Conservation (phyloP, 2,113 vertebrate species). For the Heliornis fulica region DNA sequence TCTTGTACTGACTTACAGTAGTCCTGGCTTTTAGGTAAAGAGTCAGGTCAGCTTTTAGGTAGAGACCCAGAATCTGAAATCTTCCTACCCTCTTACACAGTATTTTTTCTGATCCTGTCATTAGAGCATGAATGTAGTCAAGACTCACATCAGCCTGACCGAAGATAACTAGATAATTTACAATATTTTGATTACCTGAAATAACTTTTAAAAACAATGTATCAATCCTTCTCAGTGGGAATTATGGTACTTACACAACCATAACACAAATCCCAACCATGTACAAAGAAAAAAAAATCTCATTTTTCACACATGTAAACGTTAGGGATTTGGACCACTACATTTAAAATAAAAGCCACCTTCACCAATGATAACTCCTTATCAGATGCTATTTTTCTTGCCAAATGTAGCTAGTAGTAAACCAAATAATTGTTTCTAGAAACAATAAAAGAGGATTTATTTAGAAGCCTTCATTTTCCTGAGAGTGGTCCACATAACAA, state of each 20-base stretch:
- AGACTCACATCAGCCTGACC: background rate
- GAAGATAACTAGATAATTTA: background rate
- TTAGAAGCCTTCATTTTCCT: background rate
- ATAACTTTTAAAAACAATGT: background rate
- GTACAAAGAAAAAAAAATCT: too few species aligned
- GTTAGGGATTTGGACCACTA: background rate
- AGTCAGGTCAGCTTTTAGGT: background rate
- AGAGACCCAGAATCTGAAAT: background rate
- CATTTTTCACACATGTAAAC: background rate
- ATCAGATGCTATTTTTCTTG: background rate
- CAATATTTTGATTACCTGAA: background rate
- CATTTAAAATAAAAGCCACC: background rate
- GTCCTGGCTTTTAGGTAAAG: background rate
- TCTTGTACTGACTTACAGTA: background rate
- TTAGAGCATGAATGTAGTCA: background rate
- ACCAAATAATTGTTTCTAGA: background rate
- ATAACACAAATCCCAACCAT: background rate
- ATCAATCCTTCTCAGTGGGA: background rate
- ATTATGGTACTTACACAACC: background rate
- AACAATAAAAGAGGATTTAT: background rate
- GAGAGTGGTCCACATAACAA: background rate
- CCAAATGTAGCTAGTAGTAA: background rate
- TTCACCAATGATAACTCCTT: background rate
- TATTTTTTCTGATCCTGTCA: background rate
- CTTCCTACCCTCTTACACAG: background rate